These are phyloP conservation scores for Drosophila serrata DNA, from an alignment of 1,140 invertebrate species.

Conservation along the genomic window DNA sequence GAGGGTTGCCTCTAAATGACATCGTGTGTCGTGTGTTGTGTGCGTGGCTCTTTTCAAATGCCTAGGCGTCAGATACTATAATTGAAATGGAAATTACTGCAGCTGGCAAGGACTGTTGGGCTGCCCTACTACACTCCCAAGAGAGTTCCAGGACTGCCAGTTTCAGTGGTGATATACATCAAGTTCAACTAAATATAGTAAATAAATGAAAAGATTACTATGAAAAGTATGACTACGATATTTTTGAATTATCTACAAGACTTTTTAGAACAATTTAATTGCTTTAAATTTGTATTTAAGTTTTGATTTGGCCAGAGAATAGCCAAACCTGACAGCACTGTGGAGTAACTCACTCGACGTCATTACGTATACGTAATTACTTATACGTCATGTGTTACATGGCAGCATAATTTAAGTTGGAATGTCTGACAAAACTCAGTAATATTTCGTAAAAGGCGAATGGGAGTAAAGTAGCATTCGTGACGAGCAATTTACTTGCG, in stretches of 20 bases:
- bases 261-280: not conserved
- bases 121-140: not conserved
- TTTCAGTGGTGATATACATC: not conserved
- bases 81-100: constrained; percentile 78
- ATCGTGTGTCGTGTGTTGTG: constrained; percentile 3
- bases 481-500: constrained; percentile 70
- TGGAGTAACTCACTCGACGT: constrained; percentile 1
- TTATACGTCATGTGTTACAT: constrained; percentile 64
- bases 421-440: constrained; percentile 51
- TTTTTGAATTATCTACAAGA: not conserved
- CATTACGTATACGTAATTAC: constrained; percentile 68
- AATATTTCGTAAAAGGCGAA: constrained; percentile 24
- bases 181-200: not conserved
- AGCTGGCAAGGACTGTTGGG: constrained; percentile 18
- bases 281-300: not conserved
- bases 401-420: constrained; percentile 59
- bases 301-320: too few relatives aligned
- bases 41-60: constrained; percentile 43
- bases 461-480: constrained; percentile 43
- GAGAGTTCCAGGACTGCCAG: constrained; percentile 18
- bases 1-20: constrained; percentile 14
- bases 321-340: not conserved
- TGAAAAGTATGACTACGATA: not conserved
- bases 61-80: constrained; percentile 60
- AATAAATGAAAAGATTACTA: not conserved